phyloP scores from a whole-genome alignment of 2,797 vertebrate species.

The Halcyon smyrnensis region DNA sequence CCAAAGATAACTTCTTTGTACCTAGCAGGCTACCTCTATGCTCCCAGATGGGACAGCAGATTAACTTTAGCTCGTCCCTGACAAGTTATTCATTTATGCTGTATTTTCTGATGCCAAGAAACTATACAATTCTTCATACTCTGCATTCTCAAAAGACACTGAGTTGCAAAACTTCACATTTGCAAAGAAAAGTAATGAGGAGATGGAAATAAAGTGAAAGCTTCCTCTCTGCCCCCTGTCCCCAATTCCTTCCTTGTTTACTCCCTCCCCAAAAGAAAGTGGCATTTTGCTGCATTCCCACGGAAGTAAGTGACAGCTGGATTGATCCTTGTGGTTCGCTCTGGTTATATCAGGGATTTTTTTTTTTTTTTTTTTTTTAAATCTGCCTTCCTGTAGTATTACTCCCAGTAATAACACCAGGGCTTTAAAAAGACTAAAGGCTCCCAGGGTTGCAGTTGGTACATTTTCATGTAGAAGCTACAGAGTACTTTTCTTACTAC shows the following conservation, averaged over 20 bases:
- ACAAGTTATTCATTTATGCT: background rate
- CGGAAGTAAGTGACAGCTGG: background rate
- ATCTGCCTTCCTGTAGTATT: background rate
- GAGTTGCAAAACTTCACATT: background rate
- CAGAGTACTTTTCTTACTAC: background rate
- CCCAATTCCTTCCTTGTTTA: background rate
- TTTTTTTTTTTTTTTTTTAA: background rate
- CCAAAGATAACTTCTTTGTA: background rate
- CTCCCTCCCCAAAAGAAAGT: background rate
- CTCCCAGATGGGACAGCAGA: background rate
- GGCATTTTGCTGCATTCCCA: background rate
- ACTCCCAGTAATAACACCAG: background rate
- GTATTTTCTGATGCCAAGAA: background rate
- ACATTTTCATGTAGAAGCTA: background rate
- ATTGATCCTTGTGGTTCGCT: background rate
- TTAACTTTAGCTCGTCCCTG: background rate
- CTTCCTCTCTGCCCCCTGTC: background rate
- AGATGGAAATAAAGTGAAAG: background rate
- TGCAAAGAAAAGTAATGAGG: background rate
- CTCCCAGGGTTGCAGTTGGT: background rate
- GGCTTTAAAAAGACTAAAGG: conserved; percentile 18
- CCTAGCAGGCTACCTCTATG: background rate
- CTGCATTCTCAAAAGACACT: background rate
- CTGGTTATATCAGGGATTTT: background rate
- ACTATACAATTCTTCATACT: background rate